Conservation (phyloP, 2,113 vertebrate genomes). For the Micromys minutus region DNA sequence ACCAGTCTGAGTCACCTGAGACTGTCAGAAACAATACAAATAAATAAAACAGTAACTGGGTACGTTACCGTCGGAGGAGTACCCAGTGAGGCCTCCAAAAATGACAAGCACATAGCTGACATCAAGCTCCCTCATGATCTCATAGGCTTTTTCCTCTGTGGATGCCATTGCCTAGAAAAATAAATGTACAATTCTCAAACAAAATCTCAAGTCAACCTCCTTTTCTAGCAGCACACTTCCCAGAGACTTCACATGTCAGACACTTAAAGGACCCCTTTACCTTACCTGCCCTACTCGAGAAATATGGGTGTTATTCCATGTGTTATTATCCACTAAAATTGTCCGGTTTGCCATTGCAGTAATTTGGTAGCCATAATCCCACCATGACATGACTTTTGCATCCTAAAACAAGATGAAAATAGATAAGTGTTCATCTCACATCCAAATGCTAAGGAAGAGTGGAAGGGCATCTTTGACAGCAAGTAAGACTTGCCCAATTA, state of each 20-base stretch:
- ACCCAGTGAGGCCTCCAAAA: conserved; percentile 97
- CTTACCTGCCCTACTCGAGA: conserved; percentile 97
- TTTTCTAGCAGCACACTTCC: not conserved
- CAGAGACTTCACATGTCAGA: not conserved
- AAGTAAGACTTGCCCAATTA: conserved; percentile 10
- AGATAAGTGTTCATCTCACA: not conserved
- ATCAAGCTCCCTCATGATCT: conserved; percentile 99
- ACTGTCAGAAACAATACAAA: not conserved
- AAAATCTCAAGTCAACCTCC: conserved; percentile 1
- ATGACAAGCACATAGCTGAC: conserved; percentile 99
- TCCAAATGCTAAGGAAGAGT: not conserved
- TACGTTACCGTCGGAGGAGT: conserved; percentile 95
- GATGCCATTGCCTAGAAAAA: conserved; percentile 95
- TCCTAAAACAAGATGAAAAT: conserved; percentile 86
- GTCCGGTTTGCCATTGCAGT: conserved; percentile 99
- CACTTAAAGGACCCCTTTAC: accelerated
- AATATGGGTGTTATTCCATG: conserved; percentile 99
- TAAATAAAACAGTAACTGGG: not conserved
- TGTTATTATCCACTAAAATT: conserved; percentile 99
- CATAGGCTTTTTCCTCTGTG: conserved; percentile 96
- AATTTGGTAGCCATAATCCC: conserved; percentile 99
- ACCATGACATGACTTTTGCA: conserved; percentile 99
- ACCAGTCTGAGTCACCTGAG: not conserved
- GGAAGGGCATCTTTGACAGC: not conserved
- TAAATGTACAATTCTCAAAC: not conserved